These are phyloP conservation scores for Yasuhikotakia modesta DNA, from an alignment of 2,797 vertebrate genomes.

Conservation along the genomic window DNA sequence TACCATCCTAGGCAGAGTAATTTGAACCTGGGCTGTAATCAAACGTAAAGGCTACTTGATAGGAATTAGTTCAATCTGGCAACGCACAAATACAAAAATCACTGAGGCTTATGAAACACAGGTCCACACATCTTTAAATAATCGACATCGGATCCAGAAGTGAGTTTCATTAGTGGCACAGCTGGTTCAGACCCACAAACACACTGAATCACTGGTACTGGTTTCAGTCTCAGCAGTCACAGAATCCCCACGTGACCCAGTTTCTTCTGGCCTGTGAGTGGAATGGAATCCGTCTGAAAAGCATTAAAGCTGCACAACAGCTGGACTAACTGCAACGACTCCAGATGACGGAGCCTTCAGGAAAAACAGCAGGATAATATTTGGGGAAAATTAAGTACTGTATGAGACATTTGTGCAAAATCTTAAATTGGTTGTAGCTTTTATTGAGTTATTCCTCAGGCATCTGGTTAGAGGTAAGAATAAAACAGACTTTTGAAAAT, in stretches of 20 bases:
- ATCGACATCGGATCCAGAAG: not conserved
- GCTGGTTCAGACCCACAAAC: not conserved
- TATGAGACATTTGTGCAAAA: not conserved
- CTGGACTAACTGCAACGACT: not conserved
- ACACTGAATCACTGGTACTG: not conserved
- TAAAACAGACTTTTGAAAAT: not conserved
- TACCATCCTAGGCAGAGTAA: not conserved
- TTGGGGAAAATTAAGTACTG: not conserved
- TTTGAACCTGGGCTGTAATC: not conserved
- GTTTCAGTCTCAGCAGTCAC: not conserved
- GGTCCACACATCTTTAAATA: not conserved
- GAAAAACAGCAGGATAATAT: conserved; percentile 21
- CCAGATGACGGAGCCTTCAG: not conserved
- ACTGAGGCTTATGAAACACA: not conserved
- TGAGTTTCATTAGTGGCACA: not conserved
- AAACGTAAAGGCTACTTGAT: not conserved
- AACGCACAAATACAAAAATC: not conserved
- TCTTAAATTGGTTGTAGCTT: not conserved
- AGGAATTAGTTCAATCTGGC: not conserved
- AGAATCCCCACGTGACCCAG: not conserved
- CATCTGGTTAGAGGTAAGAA: not conserved
- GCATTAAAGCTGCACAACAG: conserved; percentile 13
- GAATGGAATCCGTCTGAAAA: conserved; percentile 21
- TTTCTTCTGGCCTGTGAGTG: conserved; percentile 14
- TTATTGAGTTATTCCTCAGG: not conserved